Conservation (phyloP, 2,113 vertebrate species). For the Eurypyga helias region DNA sequence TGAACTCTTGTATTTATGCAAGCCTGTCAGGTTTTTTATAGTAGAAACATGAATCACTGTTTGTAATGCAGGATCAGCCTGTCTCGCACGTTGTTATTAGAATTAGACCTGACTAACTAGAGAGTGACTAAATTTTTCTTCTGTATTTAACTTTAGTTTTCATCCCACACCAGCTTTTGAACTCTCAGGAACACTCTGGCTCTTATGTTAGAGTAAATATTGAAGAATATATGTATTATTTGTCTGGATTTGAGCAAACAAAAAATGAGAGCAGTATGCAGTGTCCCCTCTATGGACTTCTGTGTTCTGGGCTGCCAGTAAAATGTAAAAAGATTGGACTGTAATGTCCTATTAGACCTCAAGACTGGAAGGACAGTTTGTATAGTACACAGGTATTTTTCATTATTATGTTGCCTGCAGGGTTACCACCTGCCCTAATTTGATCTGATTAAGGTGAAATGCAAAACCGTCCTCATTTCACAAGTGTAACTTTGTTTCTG, state of each 20-base stretch:
- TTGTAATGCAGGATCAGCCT: constrained; percentile 39
- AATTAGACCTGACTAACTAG: background rate
- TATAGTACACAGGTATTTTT: constrained; percentile 67
- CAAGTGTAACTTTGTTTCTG: constrained; percentile 44
- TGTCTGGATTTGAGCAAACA: background rate
- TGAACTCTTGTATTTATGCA: constrained; percentile 21
- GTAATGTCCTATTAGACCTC: constrained; percentile 51
- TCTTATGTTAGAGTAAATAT: constrained; percentile 1
- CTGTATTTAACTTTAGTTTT: constrained; percentile 26
- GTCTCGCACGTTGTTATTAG: background rate
- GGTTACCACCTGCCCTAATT: constrained; percentile 80
- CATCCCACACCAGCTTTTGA: background rate
- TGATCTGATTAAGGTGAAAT: constrained; percentile 77
- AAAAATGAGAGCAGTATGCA: background rate
- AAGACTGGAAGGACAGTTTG: constrained; percentile 63
- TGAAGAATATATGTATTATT: background rate
- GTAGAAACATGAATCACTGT: background rate
- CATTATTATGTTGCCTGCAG: constrained; percentile 77
- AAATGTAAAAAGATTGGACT: constrained; percentile 26
- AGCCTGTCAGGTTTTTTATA: background rate
- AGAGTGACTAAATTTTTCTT: background rate
- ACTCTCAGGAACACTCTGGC: background rate
- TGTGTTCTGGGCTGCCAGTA: constrained; percentile 17
- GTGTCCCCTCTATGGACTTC: background rate
- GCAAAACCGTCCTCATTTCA: constrained; percentile 69